Evolutionary conservation across 2,888 invertebrate genomes (phyloP).

Genomic region (Hipparchia sbordonii): DNA sequence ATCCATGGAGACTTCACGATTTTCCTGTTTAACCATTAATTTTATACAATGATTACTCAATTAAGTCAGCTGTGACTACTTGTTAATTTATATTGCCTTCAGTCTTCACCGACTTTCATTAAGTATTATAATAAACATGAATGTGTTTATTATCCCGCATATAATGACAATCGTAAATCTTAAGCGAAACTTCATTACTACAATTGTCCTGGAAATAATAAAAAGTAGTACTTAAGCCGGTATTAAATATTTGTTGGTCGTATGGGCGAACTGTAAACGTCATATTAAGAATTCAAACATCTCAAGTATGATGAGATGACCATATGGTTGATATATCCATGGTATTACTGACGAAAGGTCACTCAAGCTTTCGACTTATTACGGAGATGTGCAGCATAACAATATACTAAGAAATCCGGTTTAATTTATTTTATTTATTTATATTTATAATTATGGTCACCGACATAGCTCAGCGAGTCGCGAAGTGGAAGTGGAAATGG

Average conservation of each 20-base stretch:
- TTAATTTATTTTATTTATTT: too few species aligned
- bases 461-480: too few species aligned
- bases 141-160: constrained; percentile 26
- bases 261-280: constrained; percentile 6
- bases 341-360: constrained; percentile 12
- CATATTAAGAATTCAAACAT: constrained; percentile 22
- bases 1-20: too few species aligned
- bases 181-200: constrained; percentile 18
- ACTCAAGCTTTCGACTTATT: constrained; percentile 6
- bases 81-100: constrained; percentile 2
- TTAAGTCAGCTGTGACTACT: background rate
- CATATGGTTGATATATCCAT: constrained; percentile 20
- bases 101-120: background rate
- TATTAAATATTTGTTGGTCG: constrained; percentile 22
- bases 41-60: background rate
- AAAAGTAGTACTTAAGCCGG: constrained; percentile 19
- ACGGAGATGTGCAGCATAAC: background rate
- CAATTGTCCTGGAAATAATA: constrained; percentile 30
- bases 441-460: too few species aligned
- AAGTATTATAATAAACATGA: constrained; percentile 12
- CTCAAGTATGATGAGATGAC: constrained; percentile 22
- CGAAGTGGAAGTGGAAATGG: too few species aligned
- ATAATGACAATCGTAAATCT: constrained; percentile 32
- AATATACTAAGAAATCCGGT: too few species aligned
- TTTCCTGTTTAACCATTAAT: too few species aligned